Percentiles rank a stretch among this genome's conserved stretches.
These are phyloP conservation scores for Cryptoprocta ferox DNA, from an alignment of 2,797 vertebrate species.

Conservation along the genomic window DNA sequence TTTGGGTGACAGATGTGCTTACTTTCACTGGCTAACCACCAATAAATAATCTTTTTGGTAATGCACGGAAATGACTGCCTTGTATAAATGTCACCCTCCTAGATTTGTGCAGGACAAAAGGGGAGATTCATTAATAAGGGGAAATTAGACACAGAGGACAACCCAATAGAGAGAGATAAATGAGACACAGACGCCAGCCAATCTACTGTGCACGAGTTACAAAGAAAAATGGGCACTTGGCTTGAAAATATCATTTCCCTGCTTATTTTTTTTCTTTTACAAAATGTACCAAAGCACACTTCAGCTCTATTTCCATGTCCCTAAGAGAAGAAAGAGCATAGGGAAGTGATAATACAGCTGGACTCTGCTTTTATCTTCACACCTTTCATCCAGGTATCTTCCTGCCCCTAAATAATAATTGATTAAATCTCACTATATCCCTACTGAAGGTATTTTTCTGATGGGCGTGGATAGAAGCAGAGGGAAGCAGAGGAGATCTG, in stretches of 20 bases:
- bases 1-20: conserved; percentile 69
- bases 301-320: background rate
- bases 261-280: conserved; percentile 52
- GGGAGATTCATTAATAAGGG: conserved; percentile 70
- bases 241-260: conserved; percentile 60
- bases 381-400: conserved; percentile 70
- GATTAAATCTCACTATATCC: conserved; percentile 60
- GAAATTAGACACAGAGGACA: conserved; percentile 74
- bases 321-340: conserved; percentile 48
- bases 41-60: conserved; percentile 76
- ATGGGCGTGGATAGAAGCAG: conserved; percentile 25
- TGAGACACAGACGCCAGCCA: background rate
- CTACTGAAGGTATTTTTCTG: background rate
- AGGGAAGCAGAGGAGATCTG: background rate
- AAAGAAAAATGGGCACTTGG: conserved; percentile 58
- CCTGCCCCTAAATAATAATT: conserved; percentile 65
- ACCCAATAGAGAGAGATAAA: conserved; percentile 75
- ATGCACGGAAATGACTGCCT: conserved; percentile 63
- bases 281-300: conserved; percentile 54
- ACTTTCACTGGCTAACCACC: conserved; percentile 70
- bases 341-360: background rate
- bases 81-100: conserved; percentile 73
- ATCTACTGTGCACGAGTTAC: conserved; percentile 28
- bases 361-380: conserved; percentile 60
- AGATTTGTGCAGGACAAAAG: conserved; percentile 60